phyloP scores from a whole-genome alignment of 2,797 vertebrate species.

The Rhinella marina region DNA sequence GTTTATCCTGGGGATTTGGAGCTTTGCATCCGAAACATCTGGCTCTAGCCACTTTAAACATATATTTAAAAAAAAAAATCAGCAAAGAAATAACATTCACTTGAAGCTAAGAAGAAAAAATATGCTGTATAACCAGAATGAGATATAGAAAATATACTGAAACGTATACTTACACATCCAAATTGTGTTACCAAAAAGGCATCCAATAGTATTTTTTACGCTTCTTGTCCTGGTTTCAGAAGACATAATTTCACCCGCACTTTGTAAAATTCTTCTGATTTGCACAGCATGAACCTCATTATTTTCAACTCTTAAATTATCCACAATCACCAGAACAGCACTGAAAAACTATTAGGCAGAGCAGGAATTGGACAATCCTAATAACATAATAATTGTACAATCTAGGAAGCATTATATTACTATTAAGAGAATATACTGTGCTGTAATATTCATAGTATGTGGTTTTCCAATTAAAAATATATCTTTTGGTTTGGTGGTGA shows the following conservation, averaged over 20 bases:
- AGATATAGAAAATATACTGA: not conserved
- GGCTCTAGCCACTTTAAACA: not conserved
- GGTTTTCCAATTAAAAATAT: slow-evolving; percentile 53
- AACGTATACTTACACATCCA: not conserved
- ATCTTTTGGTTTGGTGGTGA: slow-evolving; percentile 44
- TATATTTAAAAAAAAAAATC: not conserved
- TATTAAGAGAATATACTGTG: slow-evolving; percentile 49
- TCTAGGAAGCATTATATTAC: slow-evolving; percentile 52
- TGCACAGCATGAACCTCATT: slow-evolving; percentile 58
- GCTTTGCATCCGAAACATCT: not conserved
- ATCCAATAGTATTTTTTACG: not conserved
- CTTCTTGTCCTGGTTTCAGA: slow-evolving; percentile 36
- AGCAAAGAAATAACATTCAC: not conserved
- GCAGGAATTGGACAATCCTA: slow-evolving; percentile 54
- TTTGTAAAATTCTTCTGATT: slow-evolving; percentile 60
- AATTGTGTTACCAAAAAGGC: not conserved
- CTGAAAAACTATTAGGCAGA: slow-evolving; percentile 55
- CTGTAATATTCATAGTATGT: slow-evolving; percentile 49
- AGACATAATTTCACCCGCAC: slow-evolving; percentile 43
- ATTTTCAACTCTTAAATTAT: slow-evolving; percentile 59
- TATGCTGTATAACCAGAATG: not conserved
- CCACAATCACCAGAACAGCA: slow-evolving; percentile 56
- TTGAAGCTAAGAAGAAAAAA: not conserved
- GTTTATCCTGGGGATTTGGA: not conserved
- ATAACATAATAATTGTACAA: slow-evolving; percentile 57